Evolutionary conservation across 1,140 invertebrate species (phyloP), one percentile per base, ranked within the genome.

Genomic region (Planococcus citri): DNA sequence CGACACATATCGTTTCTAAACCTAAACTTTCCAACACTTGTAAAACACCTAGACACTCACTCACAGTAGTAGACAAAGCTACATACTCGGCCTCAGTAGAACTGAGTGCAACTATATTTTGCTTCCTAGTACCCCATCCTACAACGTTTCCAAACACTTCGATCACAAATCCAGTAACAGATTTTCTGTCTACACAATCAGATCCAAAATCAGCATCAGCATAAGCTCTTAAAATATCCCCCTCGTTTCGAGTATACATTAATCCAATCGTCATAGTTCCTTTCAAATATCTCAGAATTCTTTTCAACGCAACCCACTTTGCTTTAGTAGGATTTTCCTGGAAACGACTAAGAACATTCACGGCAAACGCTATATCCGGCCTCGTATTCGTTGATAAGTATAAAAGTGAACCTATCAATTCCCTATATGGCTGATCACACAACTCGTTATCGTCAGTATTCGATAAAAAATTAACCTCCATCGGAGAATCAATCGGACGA

Each of bases 281-380:
- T 27, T 69, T 69, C 17, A 69, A 57, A 51, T 69, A 69, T 8
- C 68, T 20, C 22, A 69, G 21, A 12, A 69, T 51, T 24, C 68
- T 3, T 51, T 69, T 69, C 37, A 57, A 22, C 4, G 22, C n/a
- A 38, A 41, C 33, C 68, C 68, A 69, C 17, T 69, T 33, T 12
- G n/a, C 6, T 9, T 69, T 38, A 1, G 68, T 33, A 33, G 68
- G 68, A 1, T 22, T 57, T 21, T 38, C 21, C 12, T 69, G 33
- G n/a, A 9, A 33, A 14, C 41, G 27, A 69, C 68, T 69, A 8
- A 68, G 25, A n/a, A 68, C 20, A 37, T 17, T 68, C 1, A 70
- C 70, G 2, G 29, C 33, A 25, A 67, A 61, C 1, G 8, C 3
- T 1, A 70, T 70, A 68, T 68, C 70, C 24, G 70, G 70, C 3